These are phyloP conservation scores for Metacarcinus magister DNA, from an alignment of 2,888 invertebrate genomes.

Conservation along the genomic window DNA sequence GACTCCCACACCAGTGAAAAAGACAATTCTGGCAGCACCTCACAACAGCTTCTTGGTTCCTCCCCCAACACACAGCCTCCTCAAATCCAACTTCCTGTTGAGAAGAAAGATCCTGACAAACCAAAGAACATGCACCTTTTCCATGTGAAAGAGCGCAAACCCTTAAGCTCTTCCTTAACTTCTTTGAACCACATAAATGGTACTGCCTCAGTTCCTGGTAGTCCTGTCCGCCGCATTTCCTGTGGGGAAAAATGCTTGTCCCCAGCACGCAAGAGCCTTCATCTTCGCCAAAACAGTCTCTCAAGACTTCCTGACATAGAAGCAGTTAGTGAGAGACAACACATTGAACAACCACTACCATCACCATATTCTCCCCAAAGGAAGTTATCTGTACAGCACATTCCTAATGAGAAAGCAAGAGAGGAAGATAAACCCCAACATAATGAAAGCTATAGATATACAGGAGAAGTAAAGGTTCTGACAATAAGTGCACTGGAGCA, in stretches of 20 bases:
- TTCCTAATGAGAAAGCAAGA: neutral
- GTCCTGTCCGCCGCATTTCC: constrained; percentile 59
- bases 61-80: constrained; percentile 40
- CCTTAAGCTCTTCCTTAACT: constrained; percentile 67
- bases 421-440: neutral
- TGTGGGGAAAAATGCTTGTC: constrained; percentile 58
- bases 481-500: constrained; percentile 74
- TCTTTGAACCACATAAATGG: constrained; percentile 63
- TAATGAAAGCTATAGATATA: constrained; percentile 55
- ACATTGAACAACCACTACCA: neutral
- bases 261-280: constrained; percentile 49
- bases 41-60: constrained; percentile 44
- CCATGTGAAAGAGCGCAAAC: constrained; percentile 73
- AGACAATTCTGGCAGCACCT: neutral
- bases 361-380: neutral
- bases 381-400: constrained; percentile 3
- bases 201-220: constrained; percentile 64
- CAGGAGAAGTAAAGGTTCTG: constrained; percentile 72
- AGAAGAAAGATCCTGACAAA: constrained; percentile 67
- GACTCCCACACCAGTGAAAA: neutral
- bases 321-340: neutral
- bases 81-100: constrained; percentile 29
- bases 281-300: constrained; percentile 64
- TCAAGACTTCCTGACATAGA: constrained; percentile 61
- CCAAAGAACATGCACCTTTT: constrained; percentile 56